Base-by-base conservation (phyloP, 2,888 invertebrate genomes). In the Troilus luridus region DNA sequence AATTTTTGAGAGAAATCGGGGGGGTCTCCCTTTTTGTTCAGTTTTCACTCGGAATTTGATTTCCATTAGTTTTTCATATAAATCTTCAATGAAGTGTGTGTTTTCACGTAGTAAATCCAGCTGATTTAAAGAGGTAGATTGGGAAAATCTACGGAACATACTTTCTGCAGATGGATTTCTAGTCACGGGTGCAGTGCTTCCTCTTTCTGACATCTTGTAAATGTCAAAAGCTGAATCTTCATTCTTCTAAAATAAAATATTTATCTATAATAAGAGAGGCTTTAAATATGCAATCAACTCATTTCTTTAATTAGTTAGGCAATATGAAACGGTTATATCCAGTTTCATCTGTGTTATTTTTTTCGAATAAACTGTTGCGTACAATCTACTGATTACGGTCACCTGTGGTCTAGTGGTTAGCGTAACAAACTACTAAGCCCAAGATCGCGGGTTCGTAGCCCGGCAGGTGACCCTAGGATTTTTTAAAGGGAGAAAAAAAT, bases 161-260 rank as follows among this genome's bases (percentile, higher is more conserved):
- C 56, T 58, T 85, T 85, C 85, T 85, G 3, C 56, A 56, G 56
- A 56, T 56, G n/a, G 11, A 56, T 85, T 56, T 85, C 85, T 85
- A 12, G 5, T 56, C 12, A 54, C 85, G n/a, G 85, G 85, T 85
- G 54, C 85, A 85, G 85, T 85, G n/a, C 85, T 85, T 56, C 85
- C 85, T 85, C 10, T 85, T n/a, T 85, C 85, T 56, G 56, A 56
- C 17, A 12, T 5, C 5, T 85, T 56, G 19, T 85, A 85, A 11
- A 77, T 77, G 72, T 41, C 8, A 8, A 7, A 14, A 41, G 17
- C 17, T 10, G 27, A 17, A 41, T 41, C 14, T 9, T 0, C 27
- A 27, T 19, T 11, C 14, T 67, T 67, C 72, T 77, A 27, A 27
- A 77, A 77, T 17, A 77, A 77, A 77, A 77, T 41, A 7, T 41